Conservation (phyloP, 1,140 invertebrate species). For the Brachionus paranguensis region DNA sequence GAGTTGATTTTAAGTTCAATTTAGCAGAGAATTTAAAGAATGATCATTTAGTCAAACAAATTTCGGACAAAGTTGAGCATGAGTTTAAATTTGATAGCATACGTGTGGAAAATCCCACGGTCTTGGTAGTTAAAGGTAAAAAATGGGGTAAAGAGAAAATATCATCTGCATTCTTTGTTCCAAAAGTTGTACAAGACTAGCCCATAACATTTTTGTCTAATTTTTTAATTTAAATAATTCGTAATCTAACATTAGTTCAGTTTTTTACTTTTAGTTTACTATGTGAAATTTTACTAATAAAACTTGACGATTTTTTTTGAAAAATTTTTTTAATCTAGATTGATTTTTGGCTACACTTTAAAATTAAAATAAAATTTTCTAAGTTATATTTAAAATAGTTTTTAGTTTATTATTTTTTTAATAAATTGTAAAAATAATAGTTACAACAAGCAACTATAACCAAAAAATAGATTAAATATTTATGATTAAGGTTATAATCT, state of each 20-base stretch:
- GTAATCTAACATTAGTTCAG: background rate
- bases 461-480: too few relatives aligned
- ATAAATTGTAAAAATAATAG: too few relatives aligned
- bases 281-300: too few relatives aligned
- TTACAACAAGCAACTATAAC: too few relatives aligned
- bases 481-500: too few relatives aligned
- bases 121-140: slow-evolving; percentile 69
- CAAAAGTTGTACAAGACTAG: slow-evolving; percentile 36
- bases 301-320: too few relatives aligned
- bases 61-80: slow-evolving; percentile 60
- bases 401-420: too few relatives aligned
- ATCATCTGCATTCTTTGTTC: slow-evolving; percentile 55
- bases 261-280: background rate
- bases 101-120: slow-evolving; percentile 68
- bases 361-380: too few relatives aligned
- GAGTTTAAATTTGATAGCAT: slow-evolving; percentile 64
- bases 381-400: too few relatives aligned
- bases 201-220: background rate
- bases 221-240: background rate
- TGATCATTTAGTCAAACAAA: slow-evolving; percentile 65
- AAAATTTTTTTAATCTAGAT: too few relatives aligned
- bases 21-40: slow-evolving; percentile 64
- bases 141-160: slow-evolving; percentile 66
- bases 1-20: slow-evolving; percentile 64
- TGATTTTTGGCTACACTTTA: too few relatives aligned